Percentiles rank a stretch among this genome's conserved stretches.
Conservation (phyloP, 1,140 invertebrate species). For the Mercenaria mercenaria region DNA sequence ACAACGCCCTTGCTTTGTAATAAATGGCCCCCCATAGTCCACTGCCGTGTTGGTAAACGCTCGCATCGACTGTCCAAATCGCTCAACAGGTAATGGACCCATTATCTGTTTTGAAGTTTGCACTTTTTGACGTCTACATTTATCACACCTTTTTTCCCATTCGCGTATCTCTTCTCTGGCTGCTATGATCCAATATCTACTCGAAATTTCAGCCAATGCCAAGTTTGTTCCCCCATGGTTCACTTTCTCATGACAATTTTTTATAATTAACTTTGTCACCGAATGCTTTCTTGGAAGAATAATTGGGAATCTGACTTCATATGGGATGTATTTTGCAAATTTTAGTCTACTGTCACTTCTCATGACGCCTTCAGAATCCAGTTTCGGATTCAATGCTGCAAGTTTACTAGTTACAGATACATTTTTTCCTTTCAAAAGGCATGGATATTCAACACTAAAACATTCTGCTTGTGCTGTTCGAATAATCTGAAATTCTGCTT, state of each 20-base stretch:
- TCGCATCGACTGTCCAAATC: too few species aligned
- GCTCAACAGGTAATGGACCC: conserved; percentile 4
- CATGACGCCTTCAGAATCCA: conserved; percentile 51
- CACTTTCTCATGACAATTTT: neutral
- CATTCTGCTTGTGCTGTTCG: too few species aligned
- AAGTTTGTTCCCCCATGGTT: conserved; percentile 1
- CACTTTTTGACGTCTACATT: conserved; percentile 3
- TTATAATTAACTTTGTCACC: conserved; percentile 10
- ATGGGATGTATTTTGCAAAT: neutral
- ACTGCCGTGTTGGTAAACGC: too few species aligned
- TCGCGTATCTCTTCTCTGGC: neutral
- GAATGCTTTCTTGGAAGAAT: neutral
- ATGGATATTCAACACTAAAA: too few species aligned
- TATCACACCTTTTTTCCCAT: neutral
- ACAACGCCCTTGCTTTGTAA: conserved; percentile 7
- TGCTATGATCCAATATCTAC: conserved; percentile 16
- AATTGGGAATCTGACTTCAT: neutral
- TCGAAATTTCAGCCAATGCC: neutral
- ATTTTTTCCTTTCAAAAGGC: too few species aligned
- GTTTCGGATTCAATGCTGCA: conserved; percentile 23
- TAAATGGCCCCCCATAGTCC: too few species aligned
- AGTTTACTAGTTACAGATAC: too few species aligned
- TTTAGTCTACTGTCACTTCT: too few species aligned
- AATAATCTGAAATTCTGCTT: too few species aligned
- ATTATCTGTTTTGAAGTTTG: conserved; percentile 31